Evolutionary conservation across 2,888 invertebrate genomes (phyloP).

Genomic region (Helicoverpa assulta): DNA sequence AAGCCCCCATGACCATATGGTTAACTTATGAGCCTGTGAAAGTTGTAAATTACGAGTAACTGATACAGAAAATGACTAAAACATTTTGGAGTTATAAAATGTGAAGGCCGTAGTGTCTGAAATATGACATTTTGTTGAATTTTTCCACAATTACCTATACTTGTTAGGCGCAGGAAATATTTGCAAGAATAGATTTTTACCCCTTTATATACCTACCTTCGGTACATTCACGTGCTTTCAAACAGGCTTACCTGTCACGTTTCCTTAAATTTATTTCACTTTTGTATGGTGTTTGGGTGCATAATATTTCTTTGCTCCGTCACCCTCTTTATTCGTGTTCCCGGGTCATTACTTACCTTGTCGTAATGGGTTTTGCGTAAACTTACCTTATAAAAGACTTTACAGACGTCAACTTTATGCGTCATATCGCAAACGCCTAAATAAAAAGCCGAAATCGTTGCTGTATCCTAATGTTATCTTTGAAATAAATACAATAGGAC

Average conservation of each 20-base stretch:
- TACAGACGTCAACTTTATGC: constrained; percentile 2
- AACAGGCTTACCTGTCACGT: too few relatives aligned
- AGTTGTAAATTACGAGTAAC: too few relatives aligned
- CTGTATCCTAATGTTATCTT: constrained; percentile 2
- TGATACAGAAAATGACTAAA: too few relatives aligned
- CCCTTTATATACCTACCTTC: background rate
- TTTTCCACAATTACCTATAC: too few relatives aligned
- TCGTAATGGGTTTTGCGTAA: constrained; percentile 14
- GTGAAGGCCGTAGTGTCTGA: too few relatives aligned
- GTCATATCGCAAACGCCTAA: background rate
- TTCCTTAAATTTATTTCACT: constrained; percentile 2
- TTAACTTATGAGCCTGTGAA: background rate
- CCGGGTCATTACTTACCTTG: constrained; percentile 27
- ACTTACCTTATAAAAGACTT: constrained; percentile 10
- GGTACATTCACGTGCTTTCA: background rate
- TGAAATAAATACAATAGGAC: constrained; percentile 6
- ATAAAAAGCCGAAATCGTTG: constrained; percentile 10
- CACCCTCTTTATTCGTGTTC: constrained; percentile 20
- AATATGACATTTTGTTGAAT: too few relatives aligned
- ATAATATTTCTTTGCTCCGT: constrained; percentile 6
- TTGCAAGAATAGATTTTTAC: too few relatives aligned
- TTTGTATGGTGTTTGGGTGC: constrained; percentile 15
- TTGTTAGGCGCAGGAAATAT: too few relatives aligned
- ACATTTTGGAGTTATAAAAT: too few relatives aligned
- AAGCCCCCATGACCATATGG: background rate